phyloP scores from a whole-genome alignment of 30 jellyfish, hydroid and myxozoan species.

The Nemopilema nomurai region DNA sequence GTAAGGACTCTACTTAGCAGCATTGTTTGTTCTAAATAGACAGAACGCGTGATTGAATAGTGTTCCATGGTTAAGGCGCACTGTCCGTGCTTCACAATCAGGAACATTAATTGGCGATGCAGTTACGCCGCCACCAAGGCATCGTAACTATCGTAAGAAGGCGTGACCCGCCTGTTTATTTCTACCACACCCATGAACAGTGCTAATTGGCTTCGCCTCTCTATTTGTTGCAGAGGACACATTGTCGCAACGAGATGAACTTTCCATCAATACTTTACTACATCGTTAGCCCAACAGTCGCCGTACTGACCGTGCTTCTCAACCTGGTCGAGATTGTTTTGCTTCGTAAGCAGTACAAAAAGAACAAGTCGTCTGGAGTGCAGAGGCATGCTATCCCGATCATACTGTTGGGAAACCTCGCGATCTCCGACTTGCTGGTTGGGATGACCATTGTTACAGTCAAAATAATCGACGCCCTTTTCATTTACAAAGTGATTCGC shows the following conservation, averaged over 20 bases:
- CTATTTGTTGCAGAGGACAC: not conserved
- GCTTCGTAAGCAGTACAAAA: not conserved
- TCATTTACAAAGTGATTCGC: not conserved
- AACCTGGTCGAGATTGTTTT: conserved; percentile 5
- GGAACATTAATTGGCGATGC: no score
- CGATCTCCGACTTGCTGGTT: conserved; percentile 52
- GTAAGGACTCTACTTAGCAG: no score
- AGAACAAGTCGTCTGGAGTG: conserved; percentile 1
- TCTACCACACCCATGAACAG: no score
- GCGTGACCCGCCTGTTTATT: no score
- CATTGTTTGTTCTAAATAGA: no score
- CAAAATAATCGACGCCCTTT: conserved; percentile 1
- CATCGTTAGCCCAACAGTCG: conserved; percentile 25
- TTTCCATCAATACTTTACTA: not conserved
- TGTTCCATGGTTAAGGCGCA: no score
- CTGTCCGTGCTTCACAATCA: no score
- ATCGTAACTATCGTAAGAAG: no score
- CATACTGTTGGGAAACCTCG: conserved; percentile 34
- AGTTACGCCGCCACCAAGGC: no score
- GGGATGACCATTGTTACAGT: conserved; percentile 22
- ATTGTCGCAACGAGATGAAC: not conserved
- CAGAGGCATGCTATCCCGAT: conserved; percentile 21
- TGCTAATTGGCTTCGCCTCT: not conserved
- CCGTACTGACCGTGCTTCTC: conserved; percentile 15
- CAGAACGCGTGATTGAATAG: no score